These are phyloP conservation scores for Drosophila tanythrix DNA, from an alignment of 2,888 invertebrate species.

Conservation along the genomic window DNA sequence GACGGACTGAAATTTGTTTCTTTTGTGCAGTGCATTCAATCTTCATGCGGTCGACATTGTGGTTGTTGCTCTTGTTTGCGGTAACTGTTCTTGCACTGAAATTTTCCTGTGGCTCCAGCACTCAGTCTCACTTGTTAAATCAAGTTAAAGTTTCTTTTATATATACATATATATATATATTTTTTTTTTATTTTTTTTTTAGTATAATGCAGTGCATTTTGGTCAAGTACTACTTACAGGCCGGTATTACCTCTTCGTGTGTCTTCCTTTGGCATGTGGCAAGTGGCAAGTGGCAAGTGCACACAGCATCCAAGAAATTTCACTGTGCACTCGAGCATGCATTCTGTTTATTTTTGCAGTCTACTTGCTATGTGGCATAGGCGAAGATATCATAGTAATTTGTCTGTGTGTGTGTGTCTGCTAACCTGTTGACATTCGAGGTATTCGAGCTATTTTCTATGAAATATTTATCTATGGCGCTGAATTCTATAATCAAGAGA, in stretches of 20 bases:
- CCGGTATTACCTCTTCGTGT: constrained; percentile 39
- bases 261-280: constrained; percentile 41
- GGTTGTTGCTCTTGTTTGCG: constrained; percentile 16
- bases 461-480: background rate
- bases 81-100: constrained; percentile 1
- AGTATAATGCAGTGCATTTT: constrained; percentile 63
- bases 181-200: constrained; percentile 1
- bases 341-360: constrained; percentile 50
- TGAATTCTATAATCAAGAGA: background rate
- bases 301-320: constrained; percentile 52
- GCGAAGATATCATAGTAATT: constrained; percentile 14
- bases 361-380: constrained; percentile 46
- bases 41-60: constrained; percentile 39
- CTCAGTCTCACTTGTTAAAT: constrained; percentile 66
- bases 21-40: constrained; percentile 63
- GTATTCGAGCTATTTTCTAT: constrained; percentile 27
- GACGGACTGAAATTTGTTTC: constrained; percentile 61
- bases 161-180: background rate
- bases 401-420: constrained; percentile 24
- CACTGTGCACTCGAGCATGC: constrained; percentile 49
- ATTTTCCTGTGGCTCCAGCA: constrained; percentile 19
- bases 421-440: constrained; percentile 50
- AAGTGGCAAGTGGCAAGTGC: constrained; percentile 44
- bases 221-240: constrained; percentile 58
- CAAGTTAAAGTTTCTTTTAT: constrained; percentile 61